These are phyloP conservation scores for Ahaetulla prasina DNA, from an alignment of 2,113 vertebrate genomes.

Conservation along the genomic window DNA sequence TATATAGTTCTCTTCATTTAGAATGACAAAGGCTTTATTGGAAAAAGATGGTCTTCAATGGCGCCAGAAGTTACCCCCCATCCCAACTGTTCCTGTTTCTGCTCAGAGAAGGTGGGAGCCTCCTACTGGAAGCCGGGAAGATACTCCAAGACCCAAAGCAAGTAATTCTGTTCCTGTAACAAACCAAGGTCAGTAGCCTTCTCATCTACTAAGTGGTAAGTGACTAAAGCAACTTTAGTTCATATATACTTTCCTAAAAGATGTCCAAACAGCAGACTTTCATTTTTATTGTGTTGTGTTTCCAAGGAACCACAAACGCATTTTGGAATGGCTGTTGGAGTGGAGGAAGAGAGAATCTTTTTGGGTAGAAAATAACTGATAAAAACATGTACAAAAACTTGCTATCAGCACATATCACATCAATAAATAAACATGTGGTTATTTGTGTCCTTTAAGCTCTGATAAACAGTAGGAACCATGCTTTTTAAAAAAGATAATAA, in stretches of 20 bases:
- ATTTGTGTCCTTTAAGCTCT: background rate
- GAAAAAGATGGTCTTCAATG: constrained; percentile 81
- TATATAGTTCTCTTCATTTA: constrained; percentile 46
- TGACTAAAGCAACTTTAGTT: background rate
- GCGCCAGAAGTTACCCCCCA: constrained; percentile 85
- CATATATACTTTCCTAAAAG: background rate
- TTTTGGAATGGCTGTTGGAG: background rate
- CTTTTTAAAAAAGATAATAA: no score
- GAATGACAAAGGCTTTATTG: constrained; percentile 86
- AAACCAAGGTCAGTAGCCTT: constrained; percentile 50
- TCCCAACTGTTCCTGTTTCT: constrained; percentile 81
- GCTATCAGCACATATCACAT: background rate
- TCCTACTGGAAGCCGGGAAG: constrained; percentile 35
- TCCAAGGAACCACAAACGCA: background rate
- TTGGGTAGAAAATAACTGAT: background rate
- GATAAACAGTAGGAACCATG: background rate
- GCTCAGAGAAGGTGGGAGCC: constrained; percentile 72
- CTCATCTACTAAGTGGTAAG: background rate
- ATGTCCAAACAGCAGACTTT: background rate
- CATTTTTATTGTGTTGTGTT: background rate
- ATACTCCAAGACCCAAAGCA: constrained; percentile 29
- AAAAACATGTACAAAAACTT: background rate
- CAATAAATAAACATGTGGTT: background rate
- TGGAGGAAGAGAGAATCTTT: background rate
- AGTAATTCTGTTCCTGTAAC: constrained; percentile 15